Evolutionary conservation across 2,113 vertebrate genomes (phyloP).

Genomic region (Oryzias javanicus): DNA sequence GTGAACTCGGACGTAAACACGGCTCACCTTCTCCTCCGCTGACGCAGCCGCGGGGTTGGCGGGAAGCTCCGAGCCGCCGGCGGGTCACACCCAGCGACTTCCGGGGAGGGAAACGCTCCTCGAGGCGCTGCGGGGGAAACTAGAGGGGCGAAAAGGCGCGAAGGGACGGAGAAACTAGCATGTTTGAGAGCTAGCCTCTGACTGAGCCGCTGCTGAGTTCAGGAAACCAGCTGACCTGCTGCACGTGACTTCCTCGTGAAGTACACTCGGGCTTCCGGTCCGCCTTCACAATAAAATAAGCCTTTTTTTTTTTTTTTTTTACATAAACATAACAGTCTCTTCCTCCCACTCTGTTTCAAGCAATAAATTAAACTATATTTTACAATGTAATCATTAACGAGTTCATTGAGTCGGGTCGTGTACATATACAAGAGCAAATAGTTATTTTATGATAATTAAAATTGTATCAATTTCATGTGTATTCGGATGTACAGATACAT

Average conservation of each 20-base stretch:
- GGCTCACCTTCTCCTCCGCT: constrained; percentile 38
- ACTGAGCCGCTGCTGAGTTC: neutral
- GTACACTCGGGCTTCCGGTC: neutral
- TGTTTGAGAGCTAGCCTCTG: neutral
- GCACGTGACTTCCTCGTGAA: neutral
- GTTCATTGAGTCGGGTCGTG: too few relatives aligned
- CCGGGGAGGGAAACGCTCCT: neutral
- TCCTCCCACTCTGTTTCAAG: too few relatives aligned
- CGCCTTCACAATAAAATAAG: constrained; percentile 32
- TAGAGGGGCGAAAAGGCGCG: rapidly evolving
- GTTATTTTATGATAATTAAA: too few relatives aligned
- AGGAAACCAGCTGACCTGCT: constrained; percentile 16
- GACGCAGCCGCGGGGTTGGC: constrained; percentile 35
- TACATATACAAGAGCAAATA: too few relatives aligned
- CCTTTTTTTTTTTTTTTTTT: rapidly evolving
- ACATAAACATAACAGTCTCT: neutral
- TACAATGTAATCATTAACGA: too few relatives aligned
- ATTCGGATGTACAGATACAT: too few relatives aligned
- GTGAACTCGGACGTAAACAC: constrained; percentile 3
- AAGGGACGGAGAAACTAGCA: neutral
- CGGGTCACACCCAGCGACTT: neutral
- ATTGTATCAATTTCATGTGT: too few relatives aligned
- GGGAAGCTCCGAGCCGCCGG: constrained; percentile 21
- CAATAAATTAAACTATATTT: too few relatives aligned
- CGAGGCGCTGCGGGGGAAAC: rapidly evolving